Conservation (phyloP, 2,888 invertebrate genomes). For the Lottia scabra region DNA sequence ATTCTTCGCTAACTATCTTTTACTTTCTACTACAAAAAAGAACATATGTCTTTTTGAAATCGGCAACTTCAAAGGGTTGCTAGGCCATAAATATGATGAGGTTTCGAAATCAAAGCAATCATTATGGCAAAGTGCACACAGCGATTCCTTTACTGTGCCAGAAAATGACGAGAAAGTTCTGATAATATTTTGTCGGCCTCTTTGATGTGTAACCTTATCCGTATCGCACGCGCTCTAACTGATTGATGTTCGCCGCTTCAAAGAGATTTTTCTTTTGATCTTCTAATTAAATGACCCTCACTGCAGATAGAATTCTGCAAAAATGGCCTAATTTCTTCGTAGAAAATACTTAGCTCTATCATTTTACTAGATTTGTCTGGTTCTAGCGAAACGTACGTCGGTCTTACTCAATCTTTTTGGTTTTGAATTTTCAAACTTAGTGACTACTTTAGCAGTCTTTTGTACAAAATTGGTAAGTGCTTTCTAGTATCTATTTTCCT, state of each 20-base stretch:
- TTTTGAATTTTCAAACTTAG: too few species aligned
- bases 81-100: conserved; percentile 28
- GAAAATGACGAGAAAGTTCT: conserved; percentile 10
- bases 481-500: too few species aligned
- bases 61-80: conserved; percentile 24
- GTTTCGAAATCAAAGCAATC: conserved; percentile 20
- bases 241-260: conserved; percentile 26
- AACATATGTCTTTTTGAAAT: conserved; percentile 22
- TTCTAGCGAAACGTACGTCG: too few species aligned
- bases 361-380: neutral
- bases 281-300: conserved; percentile 41
- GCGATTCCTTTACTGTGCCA: conserved; percentile 13
- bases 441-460: too few species aligned
- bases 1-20: too few species aligned
- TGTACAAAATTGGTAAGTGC: too few species aligned
- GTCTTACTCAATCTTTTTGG: too few species aligned
- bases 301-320: conserved; percentile 30
- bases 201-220: conserved; percentile 32
- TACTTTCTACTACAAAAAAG: neutral
- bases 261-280: conserved; percentile 42
- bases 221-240: conserved; percentile 16
- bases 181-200: conserved; percentile 21
- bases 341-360: conserved; percentile 17
- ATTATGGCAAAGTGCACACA: conserved; percentile 17
- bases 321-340: conserved; percentile 25